Conservation (phyloP, 2,888 invertebrate species). For the Eupeodes luniger region DNA sequence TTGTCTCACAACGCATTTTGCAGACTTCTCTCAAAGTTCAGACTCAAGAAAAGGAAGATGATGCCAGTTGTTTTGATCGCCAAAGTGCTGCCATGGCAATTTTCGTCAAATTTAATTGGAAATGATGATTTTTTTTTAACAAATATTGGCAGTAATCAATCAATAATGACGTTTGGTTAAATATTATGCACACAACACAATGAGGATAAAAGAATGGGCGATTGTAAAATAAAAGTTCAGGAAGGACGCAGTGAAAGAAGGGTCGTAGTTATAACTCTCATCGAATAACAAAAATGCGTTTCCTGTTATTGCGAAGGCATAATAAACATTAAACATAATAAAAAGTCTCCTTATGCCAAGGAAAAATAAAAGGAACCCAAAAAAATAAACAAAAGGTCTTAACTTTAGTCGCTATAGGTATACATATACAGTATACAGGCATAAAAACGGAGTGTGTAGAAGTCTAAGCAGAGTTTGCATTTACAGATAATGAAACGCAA, state of each 20-base stretch:
- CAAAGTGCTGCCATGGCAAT: conserved; percentile 44
- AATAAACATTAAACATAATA: conserved; percentile 9
- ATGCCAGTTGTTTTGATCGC: conserved; percentile 40
- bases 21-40: neutral
- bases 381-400: conserved; percentile 61
- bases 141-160: conserved; percentile 57
- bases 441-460: neutral
- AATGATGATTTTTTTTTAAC: conserved; percentile 27
- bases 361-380: conserved; percentile 12
- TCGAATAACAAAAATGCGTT: conserved; percentile 39
- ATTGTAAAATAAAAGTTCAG: neutral
- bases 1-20: neutral
- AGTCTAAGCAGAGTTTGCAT: conserved; percentile 31
- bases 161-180: conserved; percentile 34
- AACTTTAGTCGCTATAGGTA: conserved; percentile 16
- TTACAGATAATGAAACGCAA: conserved; percentile 71
- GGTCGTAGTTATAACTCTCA: neutral
- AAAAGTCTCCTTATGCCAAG: conserved; percentile 17
- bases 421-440: neutral
- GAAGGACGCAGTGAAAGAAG: neutral
- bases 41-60: conserved; percentile 1
- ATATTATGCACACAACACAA: no score
- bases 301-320: conserved; percentile 38
- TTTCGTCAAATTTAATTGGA: conserved; percentile 46
- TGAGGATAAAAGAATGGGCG: neutral